These are phyloP conservation scores for Plebejus melissa DNA, from an alignment of 2,888 invertebrate species.

Conservation along the genomic window DNA sequence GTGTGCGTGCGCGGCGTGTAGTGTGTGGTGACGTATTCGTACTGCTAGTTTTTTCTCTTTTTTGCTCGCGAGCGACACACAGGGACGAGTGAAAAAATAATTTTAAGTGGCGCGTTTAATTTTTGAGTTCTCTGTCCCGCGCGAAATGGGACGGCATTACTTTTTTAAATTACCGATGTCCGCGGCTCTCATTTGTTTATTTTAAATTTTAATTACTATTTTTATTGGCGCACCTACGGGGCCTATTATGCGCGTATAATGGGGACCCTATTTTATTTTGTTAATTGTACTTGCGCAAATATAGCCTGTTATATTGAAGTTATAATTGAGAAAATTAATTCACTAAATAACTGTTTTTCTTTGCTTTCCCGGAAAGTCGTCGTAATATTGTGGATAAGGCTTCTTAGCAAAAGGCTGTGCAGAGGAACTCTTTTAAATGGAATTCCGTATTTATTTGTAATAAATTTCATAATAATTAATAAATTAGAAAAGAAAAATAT, in stretches of 20 bases:
- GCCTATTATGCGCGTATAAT: conserved; percentile 11
- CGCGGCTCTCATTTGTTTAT: conserved; percentile 59
- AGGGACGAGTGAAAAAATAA: conserved; percentile 74
- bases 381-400: neutral
- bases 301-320: neutral
- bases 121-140: conserved; percentile 74
- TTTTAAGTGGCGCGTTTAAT: conserved; percentile 78
- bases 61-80: conserved; percentile 54
- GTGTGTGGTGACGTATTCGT: conserved; percentile 71
- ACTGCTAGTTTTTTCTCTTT: conserved; percentile 70
- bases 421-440: neutral
- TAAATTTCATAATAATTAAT: neutral
- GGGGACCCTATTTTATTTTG: conserved; percentile 6
- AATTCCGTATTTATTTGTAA: no score
- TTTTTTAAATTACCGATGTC: conserved; percentile 74
- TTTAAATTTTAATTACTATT: conserved; percentile 35
- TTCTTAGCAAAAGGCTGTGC: neutral
- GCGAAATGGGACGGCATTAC: conserved; percentile 76
- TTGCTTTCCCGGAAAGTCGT: neutral
- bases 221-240: conserved; percentile 20
- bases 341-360: neutral
- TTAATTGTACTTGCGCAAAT: neutral
- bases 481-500: neutral
- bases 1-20: conserved; percentile 59
- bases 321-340: neutral